Evolutionary conservation across 2,113 vertebrate genomes (phyloP).

Genomic region (Cervus canadensis): DNA sequence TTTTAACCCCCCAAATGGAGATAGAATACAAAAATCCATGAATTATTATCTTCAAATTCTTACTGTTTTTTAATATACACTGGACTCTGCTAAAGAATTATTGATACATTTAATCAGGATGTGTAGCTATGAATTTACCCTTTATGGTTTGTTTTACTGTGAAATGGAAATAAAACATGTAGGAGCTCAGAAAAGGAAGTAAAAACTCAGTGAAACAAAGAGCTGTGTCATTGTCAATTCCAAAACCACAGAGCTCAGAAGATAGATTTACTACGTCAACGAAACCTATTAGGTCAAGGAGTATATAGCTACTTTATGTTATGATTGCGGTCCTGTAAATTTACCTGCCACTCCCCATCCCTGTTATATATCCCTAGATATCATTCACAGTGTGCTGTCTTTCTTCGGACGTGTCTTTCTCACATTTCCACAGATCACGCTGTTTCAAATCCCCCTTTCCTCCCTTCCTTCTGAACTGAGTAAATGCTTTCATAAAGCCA

Average conservation of each 20-base stretch:
- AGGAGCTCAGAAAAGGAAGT: neutral
- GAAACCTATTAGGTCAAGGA: neutral
- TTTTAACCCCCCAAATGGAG: neutral
- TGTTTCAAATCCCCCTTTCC: neutral
- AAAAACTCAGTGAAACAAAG: constrained; percentile 3
- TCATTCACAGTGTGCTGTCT: neutral
- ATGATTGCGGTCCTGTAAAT: neutral
- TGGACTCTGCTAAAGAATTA: neutral
- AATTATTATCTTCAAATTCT: neutral
- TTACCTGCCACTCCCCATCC: neutral
- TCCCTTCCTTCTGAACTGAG: neutral
- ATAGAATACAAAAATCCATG: neutral
- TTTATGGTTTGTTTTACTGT: neutral
- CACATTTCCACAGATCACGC: neutral
- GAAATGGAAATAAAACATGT: neutral
- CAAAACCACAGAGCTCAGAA: neutral
- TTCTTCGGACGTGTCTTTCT: neutral
- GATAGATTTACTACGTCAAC: neutral
- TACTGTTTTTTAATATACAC: neutral
- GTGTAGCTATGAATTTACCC: neutral
- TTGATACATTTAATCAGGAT: neutral
- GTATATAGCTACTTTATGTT: neutral
- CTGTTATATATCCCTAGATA: neutral
- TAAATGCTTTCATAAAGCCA: neutral
- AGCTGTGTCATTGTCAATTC: neutral